These are phyloP conservation scores for Vespertilio murinus DNA, from an alignment of 2,797 vertebrate genomes.

Conservation along the genomic window DNA sequence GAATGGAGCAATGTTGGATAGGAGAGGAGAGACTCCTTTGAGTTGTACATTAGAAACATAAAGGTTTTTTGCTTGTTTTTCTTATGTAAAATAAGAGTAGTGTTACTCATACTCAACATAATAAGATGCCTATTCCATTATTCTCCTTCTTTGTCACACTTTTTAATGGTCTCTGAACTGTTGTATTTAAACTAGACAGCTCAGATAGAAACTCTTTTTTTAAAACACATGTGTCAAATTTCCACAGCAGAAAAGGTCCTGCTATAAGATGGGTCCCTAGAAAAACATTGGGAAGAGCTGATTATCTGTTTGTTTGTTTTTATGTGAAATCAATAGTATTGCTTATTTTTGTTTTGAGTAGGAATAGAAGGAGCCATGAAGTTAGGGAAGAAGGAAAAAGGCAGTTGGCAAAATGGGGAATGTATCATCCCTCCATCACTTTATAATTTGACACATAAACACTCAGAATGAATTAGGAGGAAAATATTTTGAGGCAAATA, in stretches of 20 bases:
- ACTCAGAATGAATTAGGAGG: background rate
- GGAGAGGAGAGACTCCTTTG: background rate
- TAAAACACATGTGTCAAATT: background rate
- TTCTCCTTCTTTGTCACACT: background rate
- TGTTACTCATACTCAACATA: background rate
- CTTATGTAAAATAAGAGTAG: background rate
- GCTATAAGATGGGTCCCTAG: background rate
- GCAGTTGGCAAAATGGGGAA: background rate
- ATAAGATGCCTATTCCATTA: background rate
- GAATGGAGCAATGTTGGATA: background rate
- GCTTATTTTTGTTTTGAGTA: background rate
- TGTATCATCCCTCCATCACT: background rate
- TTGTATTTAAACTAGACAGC: background rate
- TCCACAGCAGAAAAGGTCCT: background rate
- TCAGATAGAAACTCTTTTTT: background rate
- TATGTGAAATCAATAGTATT: background rate
- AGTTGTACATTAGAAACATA: background rate
- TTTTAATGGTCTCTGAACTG: background rate
- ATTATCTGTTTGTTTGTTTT: background rate
- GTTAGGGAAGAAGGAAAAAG: background rate
- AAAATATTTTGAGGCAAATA: background rate
- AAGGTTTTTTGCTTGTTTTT: background rate
- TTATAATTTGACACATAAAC: background rate
- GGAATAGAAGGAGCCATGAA: background rate
- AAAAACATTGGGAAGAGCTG: background rate